A percentile compares a stretch with the other conserved stretches of the same genome.
Conservation (phyloP, 2,888 invertebrate genomes). For the Tetheella fluctuosa region DNA sequence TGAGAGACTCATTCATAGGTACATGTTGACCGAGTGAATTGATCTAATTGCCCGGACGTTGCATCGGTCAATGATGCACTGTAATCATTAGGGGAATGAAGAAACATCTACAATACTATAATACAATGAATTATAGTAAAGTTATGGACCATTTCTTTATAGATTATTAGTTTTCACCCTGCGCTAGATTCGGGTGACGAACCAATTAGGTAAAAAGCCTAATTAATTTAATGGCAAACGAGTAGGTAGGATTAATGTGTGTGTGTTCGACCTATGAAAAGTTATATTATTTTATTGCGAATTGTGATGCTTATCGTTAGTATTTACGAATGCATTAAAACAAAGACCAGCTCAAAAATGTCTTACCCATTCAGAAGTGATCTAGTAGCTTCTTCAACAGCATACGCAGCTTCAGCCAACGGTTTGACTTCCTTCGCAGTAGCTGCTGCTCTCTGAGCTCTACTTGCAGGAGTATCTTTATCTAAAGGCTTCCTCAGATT, state of each 20-base stretch:
- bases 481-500: constrained; percentile 69
- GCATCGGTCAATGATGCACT: neutral
- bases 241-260: too few species aligned
- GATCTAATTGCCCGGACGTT: constrained; percentile 35
- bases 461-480: constrained; percentile 85
- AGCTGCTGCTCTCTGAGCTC: constrained; percentile 88
- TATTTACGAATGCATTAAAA: too few species aligned
- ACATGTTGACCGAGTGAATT: constrained; percentile 28
- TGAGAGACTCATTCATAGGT: neutral
- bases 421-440: constrained; percentile 85
- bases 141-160: too few species aligned
- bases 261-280: too few species aligned
- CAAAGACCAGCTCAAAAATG: neutral
- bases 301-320: too few species aligned
- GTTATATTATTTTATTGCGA: too few species aligned
- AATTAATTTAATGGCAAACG: too few species aligned
- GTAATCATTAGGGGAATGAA: neutral
- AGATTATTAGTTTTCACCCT: too few species aligned
- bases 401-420: constrained; percentile 87
- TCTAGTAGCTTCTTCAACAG: constrained; percentile 88
- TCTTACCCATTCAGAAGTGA: constrained; percentile 80
- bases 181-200: too few species aligned
- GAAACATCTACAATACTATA: neutral
- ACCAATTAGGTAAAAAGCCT: too few species aligned
- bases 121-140: too few species aligned